Evolutionary conservation across 2,797 vertebrate genomes (phyloP).

Genomic region (Crocodylus rhombifer): DNA sequence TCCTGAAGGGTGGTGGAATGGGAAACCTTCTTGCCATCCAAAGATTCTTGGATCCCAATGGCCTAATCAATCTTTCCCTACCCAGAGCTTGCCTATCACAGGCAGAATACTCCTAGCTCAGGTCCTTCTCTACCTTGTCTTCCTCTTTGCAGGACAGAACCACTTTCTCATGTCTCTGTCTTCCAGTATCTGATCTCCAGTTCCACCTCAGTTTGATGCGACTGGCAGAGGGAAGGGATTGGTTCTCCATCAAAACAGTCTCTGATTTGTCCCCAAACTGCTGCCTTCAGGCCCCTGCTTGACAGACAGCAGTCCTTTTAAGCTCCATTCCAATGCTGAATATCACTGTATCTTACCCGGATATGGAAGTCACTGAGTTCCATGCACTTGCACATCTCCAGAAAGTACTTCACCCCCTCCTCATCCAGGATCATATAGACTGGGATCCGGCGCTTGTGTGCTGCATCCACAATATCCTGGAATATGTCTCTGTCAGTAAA

Average conservation of each 20-base stretch:
- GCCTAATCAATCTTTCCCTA: neutral
- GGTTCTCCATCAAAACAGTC: neutral
- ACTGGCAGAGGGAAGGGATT: neutral
- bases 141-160: neutral
- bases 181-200: neutral
- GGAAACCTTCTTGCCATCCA: neutral
- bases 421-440: constrained; percentile 92
- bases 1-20: neutral
- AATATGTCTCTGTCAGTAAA: constrained; percentile 94
- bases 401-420: constrained; percentile 85
- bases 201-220: neutral
- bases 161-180: neutral
- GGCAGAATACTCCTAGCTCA: neutral
- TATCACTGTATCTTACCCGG: constrained; percentile 80
- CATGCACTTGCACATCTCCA: constrained; percentile 92
- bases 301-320: neutral
- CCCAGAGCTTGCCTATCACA: neutral
- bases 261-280: neutral
- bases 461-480: constrained; percentile 91
- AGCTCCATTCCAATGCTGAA: neutral
- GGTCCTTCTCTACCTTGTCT: neutral
- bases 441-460: constrained; percentile 85
- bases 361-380: constrained; percentile 85
- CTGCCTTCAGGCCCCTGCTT: neutral
- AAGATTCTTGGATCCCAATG: neutral